Base-by-base conservation (phyloP, 2,888 invertebrate species). In the Chironomus riparius region DNA sequence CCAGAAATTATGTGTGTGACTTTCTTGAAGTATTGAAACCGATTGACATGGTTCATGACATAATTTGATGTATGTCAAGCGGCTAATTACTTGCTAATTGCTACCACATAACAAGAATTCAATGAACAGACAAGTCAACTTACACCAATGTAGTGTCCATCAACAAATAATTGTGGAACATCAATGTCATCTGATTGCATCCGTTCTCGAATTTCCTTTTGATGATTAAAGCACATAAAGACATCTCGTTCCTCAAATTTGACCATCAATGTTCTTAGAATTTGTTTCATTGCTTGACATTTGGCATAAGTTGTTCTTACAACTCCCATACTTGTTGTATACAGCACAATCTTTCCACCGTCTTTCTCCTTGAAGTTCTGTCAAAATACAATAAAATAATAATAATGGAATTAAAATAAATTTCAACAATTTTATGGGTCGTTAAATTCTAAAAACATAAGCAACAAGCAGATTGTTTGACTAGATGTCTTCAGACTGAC, bases 331-430 rank as follows among this genome's bases (percentile, higher is more conserved):
- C 95, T 94, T 7, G 97, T 97, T 76, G 94, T 92, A 84, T 97
- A 98, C 5, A 98, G 87, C 10, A 98, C 95, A 47, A 98, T 93
- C 84, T 94, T 95, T 56, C 95, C 96, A 47, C 91, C 90, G 82
- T 98, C 98, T 83, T 92, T 92, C 84, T 93, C 92, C 85, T 91
- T 93, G 87, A 94, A 95, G 82, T 91, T 93, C 97, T 97, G 91
- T 80, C 83, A 80, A 78, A 78, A 78, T 78, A 79, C 74, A 78
- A 62, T 13, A 62, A 50, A 76, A 76, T 50, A 77, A 77, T 70
- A 15, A 15, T 56, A 56, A 18, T 56, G n/a, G 56, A 56, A 38
- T 38, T 38, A 38, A 15, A 76, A 76, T 13, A 61, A n/a, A 47
- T 56, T 62, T 56, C 18, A 7, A 21, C 61, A 61, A 61, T 18